Percentiles rank a stretch among this genome's conserved stretches.
These are phyloP conservation scores for Oeneis ivallda DNA, from an alignment of 2,888 invertebrate genomes.

Conservation along the genomic window DNA sequence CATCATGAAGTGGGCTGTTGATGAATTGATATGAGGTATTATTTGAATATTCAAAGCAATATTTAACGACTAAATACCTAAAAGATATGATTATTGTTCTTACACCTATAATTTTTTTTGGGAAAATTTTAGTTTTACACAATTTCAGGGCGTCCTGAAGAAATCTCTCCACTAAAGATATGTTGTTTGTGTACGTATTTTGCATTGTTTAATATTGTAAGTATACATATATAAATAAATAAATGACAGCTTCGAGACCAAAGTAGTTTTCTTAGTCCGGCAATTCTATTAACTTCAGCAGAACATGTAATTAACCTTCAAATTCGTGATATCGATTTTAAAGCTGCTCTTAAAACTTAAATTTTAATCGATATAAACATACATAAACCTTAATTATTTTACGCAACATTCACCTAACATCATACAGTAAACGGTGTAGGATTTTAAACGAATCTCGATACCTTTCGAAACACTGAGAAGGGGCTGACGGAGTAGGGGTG, in stretches of 20 bases:
- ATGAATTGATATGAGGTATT: too few relatives aligned
- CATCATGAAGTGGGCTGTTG: too few relatives aligned
- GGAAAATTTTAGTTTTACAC: too few relatives aligned
- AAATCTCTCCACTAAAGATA: too few relatives aligned
- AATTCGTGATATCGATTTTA: neutral
- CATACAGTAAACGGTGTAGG: slow-evolving; percentile 48
- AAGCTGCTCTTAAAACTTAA: slow-evolving; percentile 7
- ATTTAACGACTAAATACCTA: too few relatives aligned
- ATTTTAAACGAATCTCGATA: slow-evolving; percentile 58
- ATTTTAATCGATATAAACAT: slow-evolving; percentile 16
- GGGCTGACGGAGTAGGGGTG: slow-evolving; percentile 74
- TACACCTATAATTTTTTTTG: too few relatives aligned
- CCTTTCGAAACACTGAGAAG: slow-evolving; percentile 77
- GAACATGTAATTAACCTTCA: neutral
- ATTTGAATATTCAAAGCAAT: neutral
- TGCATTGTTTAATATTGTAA: neutral
- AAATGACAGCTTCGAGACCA: neutral
- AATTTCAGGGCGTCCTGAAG: too few relatives aligned
- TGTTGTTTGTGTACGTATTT: too few relatives aligned
- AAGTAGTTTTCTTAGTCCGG: neutral
- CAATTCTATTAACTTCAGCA: neutral
- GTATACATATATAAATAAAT: too few relatives aligned
- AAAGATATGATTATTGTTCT: too few relatives aligned
- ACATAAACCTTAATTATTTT: slow-evolving; percentile 46
- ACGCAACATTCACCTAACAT: slow-evolving; percentile 66